Evolutionary conservation across 2,797 vertebrate species (phyloP).

Genomic region (Sciaenops ocellatus): DNA sequence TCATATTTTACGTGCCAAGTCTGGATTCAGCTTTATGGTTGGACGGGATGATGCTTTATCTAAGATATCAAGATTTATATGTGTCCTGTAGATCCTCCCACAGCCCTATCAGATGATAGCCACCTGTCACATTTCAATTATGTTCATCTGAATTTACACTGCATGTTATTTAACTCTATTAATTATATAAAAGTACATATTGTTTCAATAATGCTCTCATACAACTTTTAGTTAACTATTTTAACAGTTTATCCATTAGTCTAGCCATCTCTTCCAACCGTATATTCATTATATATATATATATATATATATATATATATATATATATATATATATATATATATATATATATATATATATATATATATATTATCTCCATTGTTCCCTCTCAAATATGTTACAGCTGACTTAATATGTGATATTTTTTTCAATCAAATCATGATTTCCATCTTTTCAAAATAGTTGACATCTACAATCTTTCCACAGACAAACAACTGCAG

Average conservation of each 20-base stretch:
- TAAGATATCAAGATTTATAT: conserved; percentile 21
- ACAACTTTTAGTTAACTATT: neutral
- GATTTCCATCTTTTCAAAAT: neutral
- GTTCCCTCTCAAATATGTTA: neutral
- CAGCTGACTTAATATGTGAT: neutral
- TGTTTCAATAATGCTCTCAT: too few relatives aligned
- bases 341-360: too few relatives aligned
- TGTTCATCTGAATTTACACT: neutral
- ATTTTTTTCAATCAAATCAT: neutral
- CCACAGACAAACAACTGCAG: neutral
- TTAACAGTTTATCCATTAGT: neutral
- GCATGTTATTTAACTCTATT: neutral
- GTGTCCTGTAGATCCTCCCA: neutral
- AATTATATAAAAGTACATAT: neutral
- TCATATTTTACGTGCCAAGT: conserved; percentile 57
- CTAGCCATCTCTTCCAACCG: neutral
- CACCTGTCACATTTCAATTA: conserved; percentile 31
- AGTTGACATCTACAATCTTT: neutral
- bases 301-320: too few relatives aligned
- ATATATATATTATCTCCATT: too few relatives aligned
- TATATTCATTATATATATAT: too few relatives aligned
- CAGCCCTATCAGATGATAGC: conserved; percentile 7
- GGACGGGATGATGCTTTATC: conserved; percentile 38
- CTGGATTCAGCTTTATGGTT: conserved; percentile 37
- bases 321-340: too few relatives aligned